Conservation (phyloP, 2,888 invertebrate genomes). For the Calliopum simillimum region DNA sequence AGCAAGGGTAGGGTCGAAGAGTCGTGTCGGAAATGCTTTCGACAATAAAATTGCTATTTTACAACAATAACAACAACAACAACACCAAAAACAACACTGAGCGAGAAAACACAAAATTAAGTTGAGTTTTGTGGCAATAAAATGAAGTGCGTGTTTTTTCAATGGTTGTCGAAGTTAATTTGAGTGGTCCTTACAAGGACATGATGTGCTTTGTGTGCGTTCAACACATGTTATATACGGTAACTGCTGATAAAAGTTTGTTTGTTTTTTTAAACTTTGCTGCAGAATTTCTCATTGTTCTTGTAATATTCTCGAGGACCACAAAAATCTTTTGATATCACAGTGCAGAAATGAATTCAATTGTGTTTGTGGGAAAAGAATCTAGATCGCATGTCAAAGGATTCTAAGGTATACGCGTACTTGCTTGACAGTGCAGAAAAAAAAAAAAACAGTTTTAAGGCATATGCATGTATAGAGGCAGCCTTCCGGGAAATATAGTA, state of each 20-base stretch:
- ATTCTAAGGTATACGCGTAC: too few relatives aligned
- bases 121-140: constrained; percentile 58
- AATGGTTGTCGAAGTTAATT: constrained; percentile 66
- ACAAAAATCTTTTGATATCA: too few relatives aligned
- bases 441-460: too few relatives aligned
- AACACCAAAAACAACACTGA: constrained; percentile 30
- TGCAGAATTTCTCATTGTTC: too few relatives aligned
- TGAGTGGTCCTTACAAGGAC: constrained; percentile 60
- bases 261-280: neutral
- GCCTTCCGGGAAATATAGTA: too few relatives aligned
- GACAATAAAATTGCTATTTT: constrained; percentile 57
- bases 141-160: constrained; percentile 65
- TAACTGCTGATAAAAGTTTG: neutral
- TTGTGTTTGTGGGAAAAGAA: too few relatives aligned
- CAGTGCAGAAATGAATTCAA: too few relatives aligned
- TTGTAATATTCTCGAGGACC: too few relatives aligned
- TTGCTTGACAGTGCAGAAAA: too few relatives aligned
- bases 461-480: too few relatives aligned
- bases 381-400: too few relatives aligned
- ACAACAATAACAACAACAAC: constrained; percentile 50
- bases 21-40: constrained; percentile 28
- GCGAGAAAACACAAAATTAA: constrained; percentile 42
- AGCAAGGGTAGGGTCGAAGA: constrained; percentile 20
- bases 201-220: constrained; percentile 1
- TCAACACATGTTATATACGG: constrained; percentile 23